Evolutionary conservation across 1,140 invertebrate species (phyloP).

Genomic region (Bombus waltoni): DNA sequence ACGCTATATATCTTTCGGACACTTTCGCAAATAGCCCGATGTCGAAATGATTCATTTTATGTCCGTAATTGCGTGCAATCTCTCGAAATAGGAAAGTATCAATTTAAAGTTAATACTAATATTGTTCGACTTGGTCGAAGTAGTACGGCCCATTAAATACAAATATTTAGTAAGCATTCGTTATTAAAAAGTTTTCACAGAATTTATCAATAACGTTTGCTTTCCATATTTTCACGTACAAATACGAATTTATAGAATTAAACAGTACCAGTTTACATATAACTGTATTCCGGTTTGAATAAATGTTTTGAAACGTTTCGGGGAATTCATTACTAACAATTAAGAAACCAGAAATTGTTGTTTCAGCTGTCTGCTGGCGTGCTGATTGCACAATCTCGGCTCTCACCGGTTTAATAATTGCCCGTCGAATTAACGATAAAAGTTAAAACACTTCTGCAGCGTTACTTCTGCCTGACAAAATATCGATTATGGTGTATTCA

Average conservation of each 20-base stretch:
- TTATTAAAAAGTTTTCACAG: not conserved
- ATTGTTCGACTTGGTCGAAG: not conserved
- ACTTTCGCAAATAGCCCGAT: not conserved
- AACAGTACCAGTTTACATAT: too few relatives aligned
- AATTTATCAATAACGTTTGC: not conserved
- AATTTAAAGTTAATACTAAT: not conserved
- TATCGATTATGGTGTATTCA: conserved; percentile 23
- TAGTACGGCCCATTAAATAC: not conserved
- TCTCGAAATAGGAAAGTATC: not conserved
- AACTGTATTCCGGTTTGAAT: too few relatives aligned
- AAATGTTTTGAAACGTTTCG: not conserved
- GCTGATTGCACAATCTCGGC: not conserved
- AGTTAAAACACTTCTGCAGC: not conserved
- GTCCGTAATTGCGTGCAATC: not conserved
- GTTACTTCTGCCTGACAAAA: not conserved
- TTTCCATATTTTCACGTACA: not conserved
- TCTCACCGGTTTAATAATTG: not conserved
- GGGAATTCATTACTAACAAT: not conserved
- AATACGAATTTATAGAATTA: too few relatives aligned
- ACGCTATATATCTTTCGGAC: not conserved
- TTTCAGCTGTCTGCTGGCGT: not conserved
- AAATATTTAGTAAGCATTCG: not conserved
- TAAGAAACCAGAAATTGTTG: conserved; percentile 26
- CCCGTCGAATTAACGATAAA: not conserved
- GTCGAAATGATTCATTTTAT: not conserved